Percentiles rank a stretch among this genome's conserved stretches.
These are phyloP conservation scores for Neopipo cinnamomea DNA, from an alignment of 2,113 vertebrate genomes.

Conservation along the genomic window DNA sequence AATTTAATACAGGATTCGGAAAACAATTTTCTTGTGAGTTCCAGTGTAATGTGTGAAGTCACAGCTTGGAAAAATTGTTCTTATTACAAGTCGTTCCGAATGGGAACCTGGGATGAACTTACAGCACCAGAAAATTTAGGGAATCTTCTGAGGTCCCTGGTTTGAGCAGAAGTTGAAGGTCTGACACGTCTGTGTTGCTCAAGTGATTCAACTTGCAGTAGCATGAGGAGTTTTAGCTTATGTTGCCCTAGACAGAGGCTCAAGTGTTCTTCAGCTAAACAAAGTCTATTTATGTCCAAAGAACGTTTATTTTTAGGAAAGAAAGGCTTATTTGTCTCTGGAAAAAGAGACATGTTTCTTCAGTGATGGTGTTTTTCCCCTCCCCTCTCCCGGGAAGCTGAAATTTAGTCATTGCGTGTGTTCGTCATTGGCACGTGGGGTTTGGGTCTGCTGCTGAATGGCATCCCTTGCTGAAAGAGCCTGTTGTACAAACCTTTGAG, in stretches of 20 bases:
- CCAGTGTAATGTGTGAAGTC: neutral
- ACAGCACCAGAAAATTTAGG: neutral
- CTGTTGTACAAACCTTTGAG: neutral
- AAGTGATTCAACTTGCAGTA: neutral
- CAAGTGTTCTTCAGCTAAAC: slow-evolving; percentile 65
- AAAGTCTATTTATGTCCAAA: slow-evolving; percentile 66
- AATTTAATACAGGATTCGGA: neutral
- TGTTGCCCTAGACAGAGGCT: slow-evolving; percentile 13
- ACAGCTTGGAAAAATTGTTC: neutral
- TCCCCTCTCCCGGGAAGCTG: slow-evolving; percentile 4
- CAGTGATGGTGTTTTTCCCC: slow-evolving; percentile 12
- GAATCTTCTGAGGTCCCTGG: neutral
- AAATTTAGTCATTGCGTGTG: neutral
- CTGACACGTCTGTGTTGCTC: neutral
- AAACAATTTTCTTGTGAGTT: neutral
- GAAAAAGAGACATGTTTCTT: slow-evolving; percentile 31
- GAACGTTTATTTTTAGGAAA: slow-evolving; percentile 64
- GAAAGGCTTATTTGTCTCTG: slow-evolving; percentile 59
- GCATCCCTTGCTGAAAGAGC: neutral
- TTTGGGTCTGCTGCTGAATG: neutral
- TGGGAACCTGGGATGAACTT: neutral
- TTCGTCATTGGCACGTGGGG: neutral
- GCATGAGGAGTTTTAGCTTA: slow-evolving; percentile 9
- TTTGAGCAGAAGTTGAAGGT: neutral
- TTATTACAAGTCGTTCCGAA: neutral